Evolutionary conservation across 2,888 invertebrate genomes (phyloP).

Genomic region (Chymomyza procnemis): DNA sequence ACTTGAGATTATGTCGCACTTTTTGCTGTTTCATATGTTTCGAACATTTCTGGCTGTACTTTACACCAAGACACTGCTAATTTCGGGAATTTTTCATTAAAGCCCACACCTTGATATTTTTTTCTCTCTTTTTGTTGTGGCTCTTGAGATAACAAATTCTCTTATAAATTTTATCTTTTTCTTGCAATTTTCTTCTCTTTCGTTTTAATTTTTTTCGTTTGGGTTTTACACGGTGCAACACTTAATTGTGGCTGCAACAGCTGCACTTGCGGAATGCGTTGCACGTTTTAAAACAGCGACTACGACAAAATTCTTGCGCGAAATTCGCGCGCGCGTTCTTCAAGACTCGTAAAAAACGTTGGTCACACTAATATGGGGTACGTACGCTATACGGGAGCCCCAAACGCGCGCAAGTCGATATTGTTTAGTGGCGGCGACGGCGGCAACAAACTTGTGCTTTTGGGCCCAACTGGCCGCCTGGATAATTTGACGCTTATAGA

Average conservation of each 20-base stretch:
- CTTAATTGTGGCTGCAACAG: conserved; percentile 50
- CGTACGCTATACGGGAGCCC: neutral
- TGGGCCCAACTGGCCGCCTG: conserved; percentile 29
- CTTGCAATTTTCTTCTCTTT: neutral
- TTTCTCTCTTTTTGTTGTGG: neutral
- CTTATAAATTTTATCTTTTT: neutral
- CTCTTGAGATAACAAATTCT: neutral
- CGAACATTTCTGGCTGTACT: neutral
- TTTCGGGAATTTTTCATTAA: conserved; percentile 14
- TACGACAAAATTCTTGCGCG: conserved; percentile 61
- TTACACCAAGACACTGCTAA: neutral
- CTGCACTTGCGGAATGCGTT: conserved; percentile 65
- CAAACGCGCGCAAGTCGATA: neutral
- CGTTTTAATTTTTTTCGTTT: conserved; percentile 13
- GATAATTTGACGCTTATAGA: conserved; percentile 27
- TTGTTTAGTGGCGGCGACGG: neutral
- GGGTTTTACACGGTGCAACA: conserved; percentile 4
- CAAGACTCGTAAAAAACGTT: neutral
- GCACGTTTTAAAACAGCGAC: conserved; percentile 53
- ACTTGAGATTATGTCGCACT: neutral
- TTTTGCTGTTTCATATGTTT: neutral
- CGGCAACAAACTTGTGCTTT: conserved; percentile 22
- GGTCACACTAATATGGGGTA: neutral
- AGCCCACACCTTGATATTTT: conserved; percentile 11
- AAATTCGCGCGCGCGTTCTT: neutral